These are phyloP conservation scores for Rhagium mordax DNA, from an alignment of 2,888 invertebrate species.

Conservation along the genomic window DNA sequence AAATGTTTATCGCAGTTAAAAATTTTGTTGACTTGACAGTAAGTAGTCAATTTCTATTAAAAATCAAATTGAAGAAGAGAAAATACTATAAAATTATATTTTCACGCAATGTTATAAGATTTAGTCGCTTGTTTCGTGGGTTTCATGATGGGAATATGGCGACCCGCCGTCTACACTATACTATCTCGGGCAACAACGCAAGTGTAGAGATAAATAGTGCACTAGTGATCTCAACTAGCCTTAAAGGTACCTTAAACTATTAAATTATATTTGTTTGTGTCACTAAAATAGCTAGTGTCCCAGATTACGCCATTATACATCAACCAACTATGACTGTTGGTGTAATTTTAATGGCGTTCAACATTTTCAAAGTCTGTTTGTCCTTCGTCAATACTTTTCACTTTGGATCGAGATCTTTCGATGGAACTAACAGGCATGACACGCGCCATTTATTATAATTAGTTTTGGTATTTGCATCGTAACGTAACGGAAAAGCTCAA, in stretches of 20 bases:
- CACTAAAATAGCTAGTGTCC: slow-evolving; percentile 63
- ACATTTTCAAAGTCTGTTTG: slow-evolving; percentile 28
- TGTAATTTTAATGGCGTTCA: slow-evolving; percentile 59
- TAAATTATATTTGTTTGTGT: slow-evolving; percentile 66
- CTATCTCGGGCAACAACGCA: slow-evolving; percentile 63
- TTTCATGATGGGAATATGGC: slow-evolving; percentile 29
- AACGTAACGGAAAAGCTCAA: neutral
- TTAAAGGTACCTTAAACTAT: slow-evolving; percentile 69
- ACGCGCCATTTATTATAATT: neutral
- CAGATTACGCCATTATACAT: slow-evolving; percentile 68
- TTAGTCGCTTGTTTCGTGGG: slow-evolving; percentile 42
- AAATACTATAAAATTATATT: neutral
- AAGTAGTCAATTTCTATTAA: neutral
- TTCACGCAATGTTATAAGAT: slow-evolving; percentile 27
- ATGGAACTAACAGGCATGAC: slow-evolving; percentile 29
- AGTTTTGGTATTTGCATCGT: neutral
- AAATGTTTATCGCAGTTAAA: slow-evolving; percentile 10
- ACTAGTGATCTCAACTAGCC: slow-evolving; percentile 71
- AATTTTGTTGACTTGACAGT: slow-evolving; percentile 4
- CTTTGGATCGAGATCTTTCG: slow-evolving; percentile 22
- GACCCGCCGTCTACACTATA: slow-evolving; percentile 45
- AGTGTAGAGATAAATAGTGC: slow-evolving; percentile 65
- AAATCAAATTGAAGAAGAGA: neutral
- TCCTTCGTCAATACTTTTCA: slow-evolving; percentile 23
- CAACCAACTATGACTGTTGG: slow-evolving; percentile 67